phyloP scores from a whole-genome alignment of 64 coral and sea anemone species.

The Montipora efflorescens region DNA sequence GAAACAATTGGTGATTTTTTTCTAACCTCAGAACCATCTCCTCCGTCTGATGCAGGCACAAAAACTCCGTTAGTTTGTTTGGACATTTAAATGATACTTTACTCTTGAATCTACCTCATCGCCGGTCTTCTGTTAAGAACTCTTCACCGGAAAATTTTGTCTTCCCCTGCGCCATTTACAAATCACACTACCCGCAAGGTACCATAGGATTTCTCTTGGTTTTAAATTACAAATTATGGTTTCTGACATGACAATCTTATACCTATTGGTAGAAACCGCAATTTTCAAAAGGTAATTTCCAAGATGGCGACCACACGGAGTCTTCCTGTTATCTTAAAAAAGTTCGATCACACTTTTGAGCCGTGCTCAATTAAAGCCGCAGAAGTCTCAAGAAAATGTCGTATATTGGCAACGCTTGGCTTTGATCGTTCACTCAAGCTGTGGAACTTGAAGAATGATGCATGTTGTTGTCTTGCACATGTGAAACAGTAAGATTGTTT shows the following conservation, averaged over 20 bases:
- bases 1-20: not conserved
- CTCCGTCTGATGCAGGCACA: not conserved
- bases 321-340: slow-evolving; percentile 77
- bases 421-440: slow-evolving; percentile 19
- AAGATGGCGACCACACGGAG: slow-evolving; percentile 71
- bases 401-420: slow-evolving; percentile 58
- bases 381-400: slow-evolving; percentile 63
- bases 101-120: not conserved
- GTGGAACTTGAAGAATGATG: slow-evolving; percentile 46
- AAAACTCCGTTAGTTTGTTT: slow-evolving; percentile 16
- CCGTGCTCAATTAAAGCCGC: not conserved
- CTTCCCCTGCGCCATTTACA: slow-evolving; percentile 19
- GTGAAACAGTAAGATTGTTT: slow-evolving; percentile 57
- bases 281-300: not conserved
- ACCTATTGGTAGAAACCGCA: not conserved
- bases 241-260: not conserved
- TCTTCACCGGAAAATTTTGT: slow-evolving; percentile 31
- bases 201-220: not conserved
- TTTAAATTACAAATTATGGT: not conserved
- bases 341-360: slow-evolving; percentile 22
- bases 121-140: not conserved
- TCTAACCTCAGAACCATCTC: slow-evolving; percentile 31
- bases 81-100: slow-evolving; percentile 35
- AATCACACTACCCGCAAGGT: not conserved
- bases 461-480: slow-evolving; percentile 7